A percentile compares a stretch with the other conserved stretches of the same genome.
phyloP scores from a whole-genome alignment of 2,888 invertebrate species.

The Ophioninae sp. region DNA sequence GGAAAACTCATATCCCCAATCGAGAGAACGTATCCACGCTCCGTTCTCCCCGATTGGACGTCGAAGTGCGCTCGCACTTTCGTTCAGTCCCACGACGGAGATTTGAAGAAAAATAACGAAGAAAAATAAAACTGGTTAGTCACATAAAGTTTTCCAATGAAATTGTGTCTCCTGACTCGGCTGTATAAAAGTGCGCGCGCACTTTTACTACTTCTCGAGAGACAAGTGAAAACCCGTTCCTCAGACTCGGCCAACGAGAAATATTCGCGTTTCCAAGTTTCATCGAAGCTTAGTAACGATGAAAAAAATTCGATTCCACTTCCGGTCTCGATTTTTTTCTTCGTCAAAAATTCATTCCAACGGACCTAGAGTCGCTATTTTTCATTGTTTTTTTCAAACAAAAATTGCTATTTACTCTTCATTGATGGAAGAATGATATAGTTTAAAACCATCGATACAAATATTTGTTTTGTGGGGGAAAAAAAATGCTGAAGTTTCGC shows the following conservation, averaged over 20 bases:
- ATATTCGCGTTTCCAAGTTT: neutral
- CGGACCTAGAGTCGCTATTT: too few relatives aligned
- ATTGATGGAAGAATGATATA: too few relatives aligned
- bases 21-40: conserved; percentile 21
- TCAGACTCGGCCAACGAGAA: neutral
- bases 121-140: conserved; percentile 27
- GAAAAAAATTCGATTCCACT: conserved; percentile 7
- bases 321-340: neutral
- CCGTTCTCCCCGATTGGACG: conserved; percentile 15
- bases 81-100: conserved; percentile 15
- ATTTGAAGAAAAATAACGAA: neutral
- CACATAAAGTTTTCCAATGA: conserved; percentile 36
- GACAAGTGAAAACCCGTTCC: conserved; percentile 15
- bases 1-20: conserved; percentile 10
- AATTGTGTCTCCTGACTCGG: neutral
- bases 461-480: too few relatives aligned
- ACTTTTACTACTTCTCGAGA: neutral
- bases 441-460: too few relatives aligned
- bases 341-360: too few relatives aligned
- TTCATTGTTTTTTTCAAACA: too few relatives aligned
- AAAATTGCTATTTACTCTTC: too few relatives aligned
- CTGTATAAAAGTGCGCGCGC: neutral
- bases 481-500: conserved; percentile 8
- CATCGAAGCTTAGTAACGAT: neutral
- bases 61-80: conserved; percentile 39